A percentile compares a stretch with the other conserved stretches of the same genome.
phyloP scores from a whole-genome alignment of 2,113 vertebrate species.

The Dipodomys merriami region DNA sequence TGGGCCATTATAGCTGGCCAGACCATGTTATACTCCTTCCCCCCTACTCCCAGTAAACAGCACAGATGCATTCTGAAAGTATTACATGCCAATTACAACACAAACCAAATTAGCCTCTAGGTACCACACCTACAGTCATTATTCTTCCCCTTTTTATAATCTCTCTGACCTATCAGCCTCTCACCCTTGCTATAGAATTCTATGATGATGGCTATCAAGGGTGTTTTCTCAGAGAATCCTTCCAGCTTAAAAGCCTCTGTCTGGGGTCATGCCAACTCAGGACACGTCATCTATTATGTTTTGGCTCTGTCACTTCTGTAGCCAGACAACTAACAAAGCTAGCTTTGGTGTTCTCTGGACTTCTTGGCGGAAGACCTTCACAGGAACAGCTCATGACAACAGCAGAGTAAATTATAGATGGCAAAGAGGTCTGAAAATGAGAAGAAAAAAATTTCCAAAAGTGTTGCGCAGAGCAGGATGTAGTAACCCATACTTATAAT shows the following conservation, averaged over 20 bases:
- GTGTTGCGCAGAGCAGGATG: neutral
- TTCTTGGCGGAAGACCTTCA: slow-evolving; percentile 12
- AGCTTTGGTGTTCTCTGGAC: slow-evolving; percentile 19
- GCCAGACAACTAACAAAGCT: neutral
- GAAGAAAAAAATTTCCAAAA: slow-evolving; percentile 16
- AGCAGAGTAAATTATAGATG: neutral
- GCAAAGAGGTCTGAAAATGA: slow-evolving; percentile 13
- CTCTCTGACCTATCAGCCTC: neutral
- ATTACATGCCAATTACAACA: neutral
- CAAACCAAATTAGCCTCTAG: neutral
- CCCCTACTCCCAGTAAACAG: neutral
- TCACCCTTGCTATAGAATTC: neutral
- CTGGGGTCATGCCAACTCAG: neutral
- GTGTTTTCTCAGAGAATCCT: slow-evolving; percentile 15
- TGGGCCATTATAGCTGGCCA: neutral
- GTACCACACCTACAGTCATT: neutral
- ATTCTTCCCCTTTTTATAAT: slow-evolving; percentile 3
- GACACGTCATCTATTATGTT: neutral
- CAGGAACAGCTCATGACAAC: slow-evolving; percentile 38
- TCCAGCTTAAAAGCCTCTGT: neutral
- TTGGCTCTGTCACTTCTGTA: neutral
- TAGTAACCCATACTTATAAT: neutral
- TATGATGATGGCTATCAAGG: neutral
- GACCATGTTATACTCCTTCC: neutral
- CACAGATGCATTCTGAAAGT: neutral